Evolutionary conservation across 2,797 vertebrate species (phyloP).

Genomic region (Pangasius mekongensis): DNA sequence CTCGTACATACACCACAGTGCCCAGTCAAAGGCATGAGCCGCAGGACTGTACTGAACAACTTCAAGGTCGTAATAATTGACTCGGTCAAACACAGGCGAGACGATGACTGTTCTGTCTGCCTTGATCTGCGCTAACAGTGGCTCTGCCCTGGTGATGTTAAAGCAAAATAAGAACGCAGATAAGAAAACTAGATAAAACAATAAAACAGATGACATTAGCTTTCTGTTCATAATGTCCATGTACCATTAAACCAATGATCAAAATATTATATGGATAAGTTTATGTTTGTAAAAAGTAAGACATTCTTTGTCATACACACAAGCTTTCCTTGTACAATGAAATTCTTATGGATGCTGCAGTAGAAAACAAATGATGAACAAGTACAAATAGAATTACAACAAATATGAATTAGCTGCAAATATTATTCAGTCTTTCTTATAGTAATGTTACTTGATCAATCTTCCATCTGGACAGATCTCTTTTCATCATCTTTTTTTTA

Average conservation of each 20-base stretch:
- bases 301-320: too few relatives aligned
- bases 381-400: too few relatives aligned
- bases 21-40: constrained; percentile 79
- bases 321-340: neutral
- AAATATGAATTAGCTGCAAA: too few relatives aligned
- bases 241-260: neutral
- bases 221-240: neutral
- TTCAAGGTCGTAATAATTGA: constrained; percentile 61
- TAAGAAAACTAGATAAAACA: neutral
- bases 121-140: constrained; percentile 22
- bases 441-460: too few relatives aligned
- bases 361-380: too few relatives aligned
- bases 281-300: neutral
- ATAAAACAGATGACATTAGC: neutral
- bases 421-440: too few relatives aligned
- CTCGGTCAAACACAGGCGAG: constrained; percentile 25
- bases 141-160: constrained; percentile 22
- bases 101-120: constrained; percentile 9
- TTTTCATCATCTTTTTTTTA: too few relatives aligned
- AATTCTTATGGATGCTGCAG: neutral
- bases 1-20: constrained; percentile 79
- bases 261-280: neutral
- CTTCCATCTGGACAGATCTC: too few relatives aligned
- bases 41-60: neutral
- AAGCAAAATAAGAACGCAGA: neutral